Conservation (phyloP, 1,140 invertebrate genomes). For the Lutraria rhynchaena region DNA sequence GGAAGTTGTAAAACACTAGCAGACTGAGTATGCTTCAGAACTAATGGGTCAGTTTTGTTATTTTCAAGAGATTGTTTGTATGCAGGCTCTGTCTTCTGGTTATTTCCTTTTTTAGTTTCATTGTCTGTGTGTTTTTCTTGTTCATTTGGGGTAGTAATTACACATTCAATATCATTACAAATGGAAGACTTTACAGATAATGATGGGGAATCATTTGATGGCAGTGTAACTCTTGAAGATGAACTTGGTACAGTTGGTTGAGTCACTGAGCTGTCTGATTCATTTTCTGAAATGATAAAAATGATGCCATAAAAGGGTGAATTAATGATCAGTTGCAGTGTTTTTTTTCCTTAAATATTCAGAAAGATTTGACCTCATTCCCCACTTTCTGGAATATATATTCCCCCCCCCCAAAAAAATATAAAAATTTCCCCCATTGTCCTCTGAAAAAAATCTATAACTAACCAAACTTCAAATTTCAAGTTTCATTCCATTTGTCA, state of each 20-base stretch:
- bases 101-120: background rate
- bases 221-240: background rate
- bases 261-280: slow-evolving; percentile 42
- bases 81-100: background rate
- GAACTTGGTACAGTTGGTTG: background rate
- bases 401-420: too few species aligned
- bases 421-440: too few species aligned
- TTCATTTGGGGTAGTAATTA: background rate
- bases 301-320: too few species aligned
- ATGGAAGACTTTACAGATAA: slow-evolving; percentile 11
- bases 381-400: too few species aligned
- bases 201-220: background rate
- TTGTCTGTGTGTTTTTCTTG: background rate
- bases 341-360: too few species aligned
- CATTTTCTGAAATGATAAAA: slow-evolving; percentile 42
- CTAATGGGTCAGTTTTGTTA: background rate
- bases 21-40: slow-evolving; percentile 16
- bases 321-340: too few species aligned
- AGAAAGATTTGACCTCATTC: too few species aligned
- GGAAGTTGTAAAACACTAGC: slow-evolving; percentile 10
- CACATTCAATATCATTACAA: background rate
- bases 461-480: too few species aligned
- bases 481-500: too few species aligned
- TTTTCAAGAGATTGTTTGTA: background rate
- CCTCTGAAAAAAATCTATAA: too few species aligned